Evolutionary conservation across 2,797 vertebrate species (phyloP).

Genomic region (Glossophaga mutica): DNA sequence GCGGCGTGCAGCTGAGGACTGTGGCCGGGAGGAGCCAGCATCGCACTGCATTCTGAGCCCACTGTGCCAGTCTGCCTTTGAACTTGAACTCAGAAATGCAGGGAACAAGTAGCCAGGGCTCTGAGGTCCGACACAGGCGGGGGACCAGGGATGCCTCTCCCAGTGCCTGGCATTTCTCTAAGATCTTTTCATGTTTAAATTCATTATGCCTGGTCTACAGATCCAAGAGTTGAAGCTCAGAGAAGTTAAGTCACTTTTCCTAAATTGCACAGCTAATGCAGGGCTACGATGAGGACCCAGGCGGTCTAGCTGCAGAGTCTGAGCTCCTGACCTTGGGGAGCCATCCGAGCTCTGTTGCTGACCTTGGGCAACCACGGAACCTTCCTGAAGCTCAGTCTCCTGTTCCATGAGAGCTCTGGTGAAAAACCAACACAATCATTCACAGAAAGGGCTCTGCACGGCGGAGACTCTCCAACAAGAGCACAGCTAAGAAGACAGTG

Average conservation of each 20-base stretch:
- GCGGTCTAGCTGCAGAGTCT: not conserved
- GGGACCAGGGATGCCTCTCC: not conserved
- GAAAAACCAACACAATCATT: not conserved
- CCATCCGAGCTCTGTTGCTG: not conserved
- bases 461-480: not conserved
- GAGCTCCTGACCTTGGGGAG: accelerated
- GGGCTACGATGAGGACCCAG: not conserved
- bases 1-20: not conserved
- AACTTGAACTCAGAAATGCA: not conserved
- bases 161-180: not conserved
- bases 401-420: not conserved
- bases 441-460: not conserved
- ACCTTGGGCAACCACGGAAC: not conserved
- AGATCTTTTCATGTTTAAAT: not conserved
- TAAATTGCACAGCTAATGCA: not conserved
- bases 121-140: not conserved
- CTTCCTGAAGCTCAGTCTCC: not conserved
- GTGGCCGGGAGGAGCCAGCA: not conserved
- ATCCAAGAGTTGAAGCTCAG: not conserved
- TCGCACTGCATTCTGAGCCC: accelerated
- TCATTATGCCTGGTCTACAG: not conserved
- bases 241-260: not conserved
- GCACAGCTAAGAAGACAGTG: not conserved
- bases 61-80: not conserved
- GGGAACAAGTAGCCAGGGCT: not conserved